These are phyloP conservation scores for Sylvia atricapilla DNA, from an alignment of 2,113 vertebrate species.

Conservation along the genomic window DNA sequence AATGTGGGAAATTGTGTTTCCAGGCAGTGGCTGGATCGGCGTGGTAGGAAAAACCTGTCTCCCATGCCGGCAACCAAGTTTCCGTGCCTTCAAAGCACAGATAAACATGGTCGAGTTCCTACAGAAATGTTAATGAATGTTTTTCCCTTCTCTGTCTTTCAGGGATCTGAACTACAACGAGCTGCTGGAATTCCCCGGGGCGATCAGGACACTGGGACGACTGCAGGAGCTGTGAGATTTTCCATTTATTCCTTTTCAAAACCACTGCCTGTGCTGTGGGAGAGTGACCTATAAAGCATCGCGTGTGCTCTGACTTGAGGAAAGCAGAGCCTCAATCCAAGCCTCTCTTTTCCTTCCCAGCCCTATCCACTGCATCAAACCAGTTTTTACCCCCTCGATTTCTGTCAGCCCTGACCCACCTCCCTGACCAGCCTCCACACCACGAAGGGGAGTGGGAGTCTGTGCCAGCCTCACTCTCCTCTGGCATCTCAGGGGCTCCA, in stretches of 20 bases:
- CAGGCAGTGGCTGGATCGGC: conserved; percentile 18
- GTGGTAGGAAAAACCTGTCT: conserved; percentile 40
- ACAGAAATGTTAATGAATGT: background rate
- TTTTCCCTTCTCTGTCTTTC: conserved; percentile 48
- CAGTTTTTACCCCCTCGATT: background rate
- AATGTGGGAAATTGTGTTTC: conserved; percentile 11
- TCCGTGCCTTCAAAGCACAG: conserved; percentile 25
- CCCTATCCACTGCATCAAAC: background rate
- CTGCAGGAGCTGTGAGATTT: conserved; percentile 94
- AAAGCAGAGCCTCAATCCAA: background rate
- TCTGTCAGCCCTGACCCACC: background rate
- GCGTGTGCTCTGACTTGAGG: background rate
- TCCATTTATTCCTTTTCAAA: conserved; percentile 14
- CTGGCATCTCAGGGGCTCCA: background rate
- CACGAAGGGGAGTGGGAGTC: background rate
- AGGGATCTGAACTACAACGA: conserved; percentile 96
- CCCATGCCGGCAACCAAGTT: conserved; percentile 30
- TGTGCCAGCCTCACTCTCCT: background rate
- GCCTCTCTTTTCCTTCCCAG: background rate
- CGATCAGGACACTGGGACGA: conserved; percentile 87
- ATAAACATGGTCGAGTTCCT: background rate
- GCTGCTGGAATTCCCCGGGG: conserved; percentile 89
- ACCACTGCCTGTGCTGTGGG: background rate
- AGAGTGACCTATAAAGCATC: background rate
- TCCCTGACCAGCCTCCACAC: background rate